Evolutionary conservation across 2,888 invertebrate genomes (phyloP).

Genomic region (Aphodius granarius): DNA sequence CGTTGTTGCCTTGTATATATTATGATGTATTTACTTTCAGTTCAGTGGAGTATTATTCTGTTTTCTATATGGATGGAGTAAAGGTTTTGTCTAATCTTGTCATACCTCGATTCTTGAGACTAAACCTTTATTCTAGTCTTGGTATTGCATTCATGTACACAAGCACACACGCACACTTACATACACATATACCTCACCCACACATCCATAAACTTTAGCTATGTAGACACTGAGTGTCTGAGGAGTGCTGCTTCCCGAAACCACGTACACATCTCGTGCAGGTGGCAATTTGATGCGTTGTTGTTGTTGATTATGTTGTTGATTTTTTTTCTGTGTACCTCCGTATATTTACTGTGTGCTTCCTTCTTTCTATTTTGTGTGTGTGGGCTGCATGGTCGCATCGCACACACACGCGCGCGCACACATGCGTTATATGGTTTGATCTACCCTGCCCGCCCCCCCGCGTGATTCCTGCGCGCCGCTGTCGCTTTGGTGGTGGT

Average conservation of each 20-base stretch:
- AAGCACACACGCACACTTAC: not conserved
- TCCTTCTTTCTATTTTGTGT: conserved; percentile 61
- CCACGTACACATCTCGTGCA: not conserved
- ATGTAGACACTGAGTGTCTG: too few relatives aligned
- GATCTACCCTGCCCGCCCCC: conserved; percentile 44
- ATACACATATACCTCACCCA: not conserved
- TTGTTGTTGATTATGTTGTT: too few relatives aligned
- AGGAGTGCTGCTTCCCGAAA: too few relatives aligned
- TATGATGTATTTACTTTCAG: conserved; percentile 15
- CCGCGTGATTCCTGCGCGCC: conserved; percentile 19
- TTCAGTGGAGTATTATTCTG: conserved; percentile 5
- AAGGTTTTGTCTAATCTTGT: not conserved
- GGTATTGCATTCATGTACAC: not conserved
- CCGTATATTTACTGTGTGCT: conserved; percentile 37
- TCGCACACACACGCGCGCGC: conserved; percentile 49
- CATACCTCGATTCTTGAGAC: too few relatives aligned
- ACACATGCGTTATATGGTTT: conserved; percentile 45
- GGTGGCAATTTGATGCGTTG: too few relatives aligned
- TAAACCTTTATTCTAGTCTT: not conserved
- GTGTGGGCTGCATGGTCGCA: conserved; percentile 61
- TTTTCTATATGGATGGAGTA: not conserved
- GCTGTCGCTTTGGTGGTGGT: too few relatives aligned
- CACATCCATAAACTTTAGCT: too few relatives aligned
- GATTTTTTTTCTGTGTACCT: conserved; percentile 4
- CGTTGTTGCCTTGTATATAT: conserved; percentile 44